Evolutionary conservation across 2,888 invertebrate genomes (phyloP).

Genomic region (Atrina japonica): DNA sequence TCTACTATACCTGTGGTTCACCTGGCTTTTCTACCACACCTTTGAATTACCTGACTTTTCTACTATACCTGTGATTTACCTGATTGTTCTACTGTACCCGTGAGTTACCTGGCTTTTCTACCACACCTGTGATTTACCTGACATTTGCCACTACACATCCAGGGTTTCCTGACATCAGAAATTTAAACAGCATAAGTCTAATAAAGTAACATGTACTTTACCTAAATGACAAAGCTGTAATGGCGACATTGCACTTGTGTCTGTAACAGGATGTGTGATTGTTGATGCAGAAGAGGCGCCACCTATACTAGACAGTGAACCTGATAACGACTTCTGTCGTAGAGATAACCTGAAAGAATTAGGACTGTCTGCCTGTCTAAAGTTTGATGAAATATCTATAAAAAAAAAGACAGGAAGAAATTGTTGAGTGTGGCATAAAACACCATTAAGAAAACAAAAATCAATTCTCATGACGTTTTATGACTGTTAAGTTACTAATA

Average conservation of each 20-base stretch:
- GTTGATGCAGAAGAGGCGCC: slow-evolving; percentile 72
- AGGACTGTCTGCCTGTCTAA: slow-evolving; percentile 39
- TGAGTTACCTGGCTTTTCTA: no score
- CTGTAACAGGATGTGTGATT: slow-evolving; percentile 72
- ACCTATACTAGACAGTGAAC: slow-evolving; percentile 68
- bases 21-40: no score
- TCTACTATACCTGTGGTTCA: no score
- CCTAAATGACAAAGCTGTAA: slow-evolving; percentile 95
- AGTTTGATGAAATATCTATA: background rate
- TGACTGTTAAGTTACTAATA: background rate
- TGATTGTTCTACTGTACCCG: no score
- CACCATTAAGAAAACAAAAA: no score
- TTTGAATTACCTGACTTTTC: no score
- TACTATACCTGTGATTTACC: no score
- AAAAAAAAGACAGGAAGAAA: background rate
- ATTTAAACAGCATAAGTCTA: no score
- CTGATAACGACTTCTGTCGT: slow-evolving; percentile 65
- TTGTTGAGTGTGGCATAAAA: background rate
- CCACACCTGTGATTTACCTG: no score
- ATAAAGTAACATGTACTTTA: slow-evolving; percentile 84
- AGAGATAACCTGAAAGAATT: slow-evolving; percentile 54
- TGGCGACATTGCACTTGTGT: slow-evolving; percentile 87
- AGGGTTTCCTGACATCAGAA: no score
- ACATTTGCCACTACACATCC: no score
- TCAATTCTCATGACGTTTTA: background rate